These are phyloP conservation scores for Timema cristinae DNA, from an alignment of 2,888 invertebrate genomes.

Conservation along the genomic window DNA sequence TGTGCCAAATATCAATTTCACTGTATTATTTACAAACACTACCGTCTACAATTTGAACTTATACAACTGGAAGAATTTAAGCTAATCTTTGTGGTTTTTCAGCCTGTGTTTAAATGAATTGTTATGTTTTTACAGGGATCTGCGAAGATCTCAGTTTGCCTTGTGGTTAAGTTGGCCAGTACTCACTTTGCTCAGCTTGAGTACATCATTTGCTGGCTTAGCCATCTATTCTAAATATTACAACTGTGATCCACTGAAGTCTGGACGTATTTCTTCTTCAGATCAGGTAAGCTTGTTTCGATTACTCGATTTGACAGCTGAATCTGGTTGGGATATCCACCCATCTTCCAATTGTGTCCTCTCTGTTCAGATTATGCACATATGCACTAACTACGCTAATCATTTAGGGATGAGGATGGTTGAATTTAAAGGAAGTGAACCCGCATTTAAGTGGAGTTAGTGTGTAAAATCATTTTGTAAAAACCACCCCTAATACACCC, in stretches of 20 bases:
- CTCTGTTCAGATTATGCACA: too few species aligned
- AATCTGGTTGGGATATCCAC: too few species aligned
- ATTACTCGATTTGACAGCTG: too few species aligned
- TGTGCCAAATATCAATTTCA: too few species aligned
- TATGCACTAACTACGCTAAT: too few species aligned
- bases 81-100: background rate
- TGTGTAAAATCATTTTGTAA: too few species aligned
- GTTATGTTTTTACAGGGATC: constrained; percentile 15
- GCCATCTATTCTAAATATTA: constrained; percentile 80
- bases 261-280: constrained; percentile 56
- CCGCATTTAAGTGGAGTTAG: too few species aligned
- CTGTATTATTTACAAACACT: background rate
- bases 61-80: background rate
- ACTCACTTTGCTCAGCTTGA: constrained; percentile 64
- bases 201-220: constrained; percentile 70
- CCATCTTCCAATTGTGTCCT: too few species aligned
- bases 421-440: too few species aligned
- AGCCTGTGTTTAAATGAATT: background rate
- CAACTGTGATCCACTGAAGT: constrained; percentile 72
- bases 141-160: constrained; percentile 66
- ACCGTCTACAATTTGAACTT: background rate
- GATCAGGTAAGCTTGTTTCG: constrained; percentile 57
- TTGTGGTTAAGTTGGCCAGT: constrained; percentile 82
- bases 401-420: too few species aligned
- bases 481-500: too few species aligned